These are phyloP conservation scores for Liasis olivaceus DNA, from an alignment of 2,797 vertebrate species.

Conservation along the genomic window DNA sequence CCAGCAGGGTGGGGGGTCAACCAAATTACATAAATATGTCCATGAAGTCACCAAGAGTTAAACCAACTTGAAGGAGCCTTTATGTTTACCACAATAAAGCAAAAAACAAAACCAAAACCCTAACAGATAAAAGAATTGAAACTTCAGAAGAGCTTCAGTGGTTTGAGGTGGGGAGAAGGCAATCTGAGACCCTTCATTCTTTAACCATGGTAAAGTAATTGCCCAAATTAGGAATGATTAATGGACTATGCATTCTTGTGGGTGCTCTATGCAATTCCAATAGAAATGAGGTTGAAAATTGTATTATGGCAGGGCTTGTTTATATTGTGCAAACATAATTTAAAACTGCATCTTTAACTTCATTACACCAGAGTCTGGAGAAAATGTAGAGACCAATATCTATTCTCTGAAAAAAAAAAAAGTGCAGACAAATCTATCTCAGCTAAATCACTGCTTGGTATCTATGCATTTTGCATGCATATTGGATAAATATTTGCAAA, in stretches of 20 bases:
- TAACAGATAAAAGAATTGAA: background rate
- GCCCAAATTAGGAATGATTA: background rate
- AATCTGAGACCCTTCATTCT: background rate
- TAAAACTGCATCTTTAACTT: background rate
- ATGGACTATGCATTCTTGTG: background rate
- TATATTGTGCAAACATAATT: background rate
- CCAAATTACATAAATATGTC: background rate
- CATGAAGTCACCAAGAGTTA: background rate
- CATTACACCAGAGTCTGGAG: background rate
- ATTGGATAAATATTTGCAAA: slow-evolving; percentile 34
- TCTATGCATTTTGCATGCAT: background rate
- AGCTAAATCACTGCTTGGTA: background rate
- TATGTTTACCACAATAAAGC: background rate
- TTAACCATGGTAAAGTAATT: background rate
- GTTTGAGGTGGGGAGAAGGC: background rate
- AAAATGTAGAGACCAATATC: background rate
- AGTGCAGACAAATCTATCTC: accelerated
- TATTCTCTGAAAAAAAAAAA: background rate
- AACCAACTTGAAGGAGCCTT: background rate
- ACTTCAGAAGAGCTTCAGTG: background rate
- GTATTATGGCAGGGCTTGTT: background rate
- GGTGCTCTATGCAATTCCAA: background rate
- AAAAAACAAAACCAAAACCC: background rate
- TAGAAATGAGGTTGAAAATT: background rate
- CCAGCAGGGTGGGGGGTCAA: background rate